Base-by-base conservation (phyloP, 2,113 vertebrate species). In the Ursus arctos region DNA sequence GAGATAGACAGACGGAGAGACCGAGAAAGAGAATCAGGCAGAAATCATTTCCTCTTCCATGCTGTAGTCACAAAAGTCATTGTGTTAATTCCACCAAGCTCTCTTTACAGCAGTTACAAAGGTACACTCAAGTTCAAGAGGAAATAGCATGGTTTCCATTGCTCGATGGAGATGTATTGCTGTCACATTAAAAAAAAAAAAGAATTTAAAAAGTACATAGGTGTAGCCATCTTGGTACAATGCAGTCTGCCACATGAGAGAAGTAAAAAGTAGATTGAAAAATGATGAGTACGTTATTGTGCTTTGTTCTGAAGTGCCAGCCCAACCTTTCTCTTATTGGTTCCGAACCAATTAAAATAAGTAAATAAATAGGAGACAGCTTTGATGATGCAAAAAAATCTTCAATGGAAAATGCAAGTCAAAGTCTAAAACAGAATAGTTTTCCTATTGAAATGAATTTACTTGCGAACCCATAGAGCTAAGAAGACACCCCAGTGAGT, bases 381-480 rank as follows among this genome's bases (percentile, higher is more conserved):
- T 63, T 63, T 26, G n/a, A 89, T 86, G 49, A 87, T 59, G 40
- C 22, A 26, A 11, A 84, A 69, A 84, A 69, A 40, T 7, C 18
- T 47, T 61, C 7, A 9, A 6, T 21, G 40, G 53, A 90, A 91
- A 90, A 90, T 61, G 13, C 8, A 65, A 22, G 14, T 71, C 57
- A 94, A 94, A 84, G 4, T 12, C 33, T 88, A 65, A 59, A 33
- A n/a, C 40, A 61, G 77, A 92, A 82, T 59, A 4, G 9, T 87
- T 93, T 96, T 93, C 8, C 47, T 16, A 55, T 2, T 69, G n/a
- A 90, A 80, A 19, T 92, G 63, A 85, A 82, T 65, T 55, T 85
- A 72, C 14, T 15, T 16, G 47, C 61, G 24, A 83, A 61, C 26
- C 31, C 36, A 49, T 2, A 51, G 33, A 81, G 11, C 10, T 16